phyloP scores from a whole-genome alignment of 2,113 vertebrate species.

The Carassius auratus region DNA sequence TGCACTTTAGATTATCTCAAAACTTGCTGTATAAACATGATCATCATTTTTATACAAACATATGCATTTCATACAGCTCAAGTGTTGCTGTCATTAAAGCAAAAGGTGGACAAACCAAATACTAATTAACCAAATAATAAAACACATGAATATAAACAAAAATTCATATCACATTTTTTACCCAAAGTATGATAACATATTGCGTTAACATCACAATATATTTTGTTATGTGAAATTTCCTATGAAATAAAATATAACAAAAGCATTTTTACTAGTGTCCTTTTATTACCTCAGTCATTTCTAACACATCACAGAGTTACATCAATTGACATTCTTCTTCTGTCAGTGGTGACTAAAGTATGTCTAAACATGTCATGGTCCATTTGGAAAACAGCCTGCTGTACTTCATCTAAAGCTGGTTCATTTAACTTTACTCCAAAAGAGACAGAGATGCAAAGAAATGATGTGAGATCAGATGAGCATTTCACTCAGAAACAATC shows the following conservation, averaged over 20 bases:
- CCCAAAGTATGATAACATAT: not conserved
- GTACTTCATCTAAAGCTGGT: too few species aligned
- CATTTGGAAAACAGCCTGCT: too few species aligned
- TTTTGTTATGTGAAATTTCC: not conserved
- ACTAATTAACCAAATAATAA: not conserved
- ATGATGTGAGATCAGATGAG: not conserved
- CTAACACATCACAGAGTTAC: not conserved
- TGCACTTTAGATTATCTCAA: not conserved
- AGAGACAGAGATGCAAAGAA: too few species aligned
- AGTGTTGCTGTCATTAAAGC: not conserved
- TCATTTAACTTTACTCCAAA: too few species aligned
- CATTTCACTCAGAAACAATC: not conserved
- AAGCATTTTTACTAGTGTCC: not conserved
- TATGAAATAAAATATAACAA: not conserved
- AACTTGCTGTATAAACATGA: too few species aligned
- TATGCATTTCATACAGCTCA: not conserved
- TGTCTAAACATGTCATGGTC: not conserved
- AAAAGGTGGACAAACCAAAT: not conserved
- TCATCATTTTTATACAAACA: too few species aligned
- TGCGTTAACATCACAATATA: not conserved
- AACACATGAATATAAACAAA: too few species aligned
- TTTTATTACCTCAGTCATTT: not conserved
- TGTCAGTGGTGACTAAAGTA: conserved; percentile 16
- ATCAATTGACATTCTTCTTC: not conserved
- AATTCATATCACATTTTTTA: not conserved